Conservation (phyloP, 1,140 invertebrate genomes). For the Zaprionus taronus region DNA sequence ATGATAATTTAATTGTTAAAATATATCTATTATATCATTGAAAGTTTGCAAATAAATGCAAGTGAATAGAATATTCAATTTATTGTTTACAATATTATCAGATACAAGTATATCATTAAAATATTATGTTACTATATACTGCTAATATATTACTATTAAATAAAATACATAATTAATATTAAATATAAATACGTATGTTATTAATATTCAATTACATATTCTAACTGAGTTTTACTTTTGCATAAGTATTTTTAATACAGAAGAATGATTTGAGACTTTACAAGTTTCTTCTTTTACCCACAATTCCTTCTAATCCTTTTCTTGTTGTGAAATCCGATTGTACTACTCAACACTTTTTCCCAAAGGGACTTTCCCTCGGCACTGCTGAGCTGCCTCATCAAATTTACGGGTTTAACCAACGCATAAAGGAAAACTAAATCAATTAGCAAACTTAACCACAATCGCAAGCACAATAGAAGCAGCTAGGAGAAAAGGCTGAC, state of each 20-base stretch:
- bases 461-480: constrained; percentile 1
- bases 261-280: too few relatives aligned
- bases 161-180: too few relatives aligned
- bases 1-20: neutral
- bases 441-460: constrained; percentile 32
- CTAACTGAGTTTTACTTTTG: neutral
- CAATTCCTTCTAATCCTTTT: neutral
- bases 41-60: neutral
- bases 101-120: too few relatives aligned
- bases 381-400: neutral
- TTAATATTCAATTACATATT: neutral
- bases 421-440: constrained; percentile 33
- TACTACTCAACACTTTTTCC: constrained; percentile 2
- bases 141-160: too few relatives aligned
- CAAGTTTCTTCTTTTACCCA: neutral
- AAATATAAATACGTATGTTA: neutral
- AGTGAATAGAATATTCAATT: neutral
- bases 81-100: too few relatives aligned
- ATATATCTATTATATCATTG: neutral
- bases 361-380: constrained; percentile 11
- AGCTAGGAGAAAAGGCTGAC: neutral
- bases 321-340: constrained; percentile 11
- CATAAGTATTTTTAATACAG: too few relatives aligned
- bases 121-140: too few relatives aligned
- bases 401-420: constrained; percentile 30